phyloP scores from a whole-genome alignment of 2,888 invertebrate species.

The Thereva unica region DNA sequence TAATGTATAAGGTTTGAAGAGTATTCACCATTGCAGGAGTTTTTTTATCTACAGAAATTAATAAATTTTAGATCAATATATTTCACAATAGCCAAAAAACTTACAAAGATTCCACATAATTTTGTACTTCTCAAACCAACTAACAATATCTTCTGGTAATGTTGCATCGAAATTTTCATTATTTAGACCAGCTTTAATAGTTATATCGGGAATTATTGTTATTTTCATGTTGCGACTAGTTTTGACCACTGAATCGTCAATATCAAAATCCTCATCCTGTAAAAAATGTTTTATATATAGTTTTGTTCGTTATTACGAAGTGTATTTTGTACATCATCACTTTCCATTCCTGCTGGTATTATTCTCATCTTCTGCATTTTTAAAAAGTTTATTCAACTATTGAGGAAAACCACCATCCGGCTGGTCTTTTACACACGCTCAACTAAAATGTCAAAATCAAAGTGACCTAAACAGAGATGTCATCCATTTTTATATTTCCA shows the following conservation, averaged over 20 bases:
- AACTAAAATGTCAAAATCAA: slow-evolving; percentile 5
- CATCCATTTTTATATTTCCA: no score
- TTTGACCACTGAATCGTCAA: slow-evolving; percentile 39
- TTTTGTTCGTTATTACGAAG: neutral
- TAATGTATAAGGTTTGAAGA: slow-evolving; percentile 46
- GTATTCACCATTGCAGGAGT: slow-evolving; percentile 49
- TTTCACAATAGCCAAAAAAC: slow-evolving; percentile 31
- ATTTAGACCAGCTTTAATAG: slow-evolving; percentile 54
- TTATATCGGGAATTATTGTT: slow-evolving; percentile 55
- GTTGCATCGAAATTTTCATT: slow-evolving; percentile 52
- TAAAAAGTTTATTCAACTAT: slow-evolving; percentile 2
- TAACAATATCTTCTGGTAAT: slow-evolving; percentile 47
- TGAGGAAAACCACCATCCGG: slow-evolving; percentile 2
- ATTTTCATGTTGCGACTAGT: slow-evolving; percentile 52
- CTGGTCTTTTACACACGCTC: neutral
- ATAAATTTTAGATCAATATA: neutral
- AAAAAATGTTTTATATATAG: slow-evolving; percentile 5
- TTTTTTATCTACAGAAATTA: slow-evolving; percentile 47
- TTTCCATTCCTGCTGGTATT: slow-evolving; percentile 54
- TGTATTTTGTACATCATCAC: slow-evolving; percentile 42
- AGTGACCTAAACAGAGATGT: neutral
- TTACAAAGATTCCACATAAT: slow-evolving; percentile 53
- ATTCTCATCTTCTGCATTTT: slow-evolving; percentile 33
- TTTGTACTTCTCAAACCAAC: slow-evolving; percentile 51
- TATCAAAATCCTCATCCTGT: slow-evolving; percentile 31